Conservation (phyloP, 1,140 invertebrate genomes). For the Diorhabda carinulata region DNA sequence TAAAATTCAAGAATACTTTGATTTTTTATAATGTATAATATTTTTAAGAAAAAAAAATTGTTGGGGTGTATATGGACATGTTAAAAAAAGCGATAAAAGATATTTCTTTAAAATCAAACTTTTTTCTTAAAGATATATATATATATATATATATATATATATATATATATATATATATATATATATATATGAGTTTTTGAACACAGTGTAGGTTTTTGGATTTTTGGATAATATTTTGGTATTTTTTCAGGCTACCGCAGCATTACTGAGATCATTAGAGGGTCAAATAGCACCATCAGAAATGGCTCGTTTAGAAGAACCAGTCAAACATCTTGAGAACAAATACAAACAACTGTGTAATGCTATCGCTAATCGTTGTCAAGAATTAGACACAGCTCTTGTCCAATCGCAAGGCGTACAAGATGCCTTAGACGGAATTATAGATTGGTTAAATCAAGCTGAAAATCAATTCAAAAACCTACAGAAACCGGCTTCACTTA, state of each 20-base stretch:
- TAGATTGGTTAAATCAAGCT: conserved; percentile 78
- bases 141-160: too few species aligned
- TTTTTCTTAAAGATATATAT: too few species aligned
- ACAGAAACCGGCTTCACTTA: conserved; percentile 74
- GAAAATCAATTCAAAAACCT: conserved; percentile 76
- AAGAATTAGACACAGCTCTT: conserved; percentile 80
- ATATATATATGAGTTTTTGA: too few species aligned
- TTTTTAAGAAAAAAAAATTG: too few species aligned
- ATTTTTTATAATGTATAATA: too few species aligned
- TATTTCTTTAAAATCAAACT: too few species aligned
- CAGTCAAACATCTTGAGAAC: conserved; percentile 70
- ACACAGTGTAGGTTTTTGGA: not conserved
- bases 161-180: too few species aligned
- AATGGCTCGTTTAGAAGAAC: conserved; percentile 71
- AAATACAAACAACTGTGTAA: conserved; percentile 72
- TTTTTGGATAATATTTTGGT: conserved; percentile 35
- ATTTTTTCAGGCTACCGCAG: conserved; percentile 57
- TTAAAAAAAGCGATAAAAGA: too few species aligned
- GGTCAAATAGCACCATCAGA: conserved; percentile 76
- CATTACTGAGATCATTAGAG: conserved; percentile 70
- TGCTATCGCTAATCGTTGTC: conserved; percentile 72
- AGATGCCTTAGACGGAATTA: conserved; percentile 82
- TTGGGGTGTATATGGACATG: too few species aligned
- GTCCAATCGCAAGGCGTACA: conserved; percentile 93
- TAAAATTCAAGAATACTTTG: too few species aligned